Base-by-base conservation (phyloP, 2,113 vertebrate species). In the Elachura formosa region DNA sequence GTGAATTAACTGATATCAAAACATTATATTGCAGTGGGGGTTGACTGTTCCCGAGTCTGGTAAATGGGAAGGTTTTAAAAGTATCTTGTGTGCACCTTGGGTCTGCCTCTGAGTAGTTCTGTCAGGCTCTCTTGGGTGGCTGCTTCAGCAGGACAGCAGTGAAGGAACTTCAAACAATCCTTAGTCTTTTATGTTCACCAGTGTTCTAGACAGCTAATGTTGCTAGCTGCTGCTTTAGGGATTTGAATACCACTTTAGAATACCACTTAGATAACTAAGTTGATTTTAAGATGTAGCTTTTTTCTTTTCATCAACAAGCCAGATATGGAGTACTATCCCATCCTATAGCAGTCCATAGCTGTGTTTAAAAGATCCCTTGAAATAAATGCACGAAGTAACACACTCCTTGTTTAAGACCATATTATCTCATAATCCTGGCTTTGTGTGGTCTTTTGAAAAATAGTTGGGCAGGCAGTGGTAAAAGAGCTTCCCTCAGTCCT, bases 401-500 rank as follows among this genome's bases (percentile, higher is more conserved):
- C 51, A 45, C 51, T 43, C 92, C 82, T 98, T 98, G 94, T 97
- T 96, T 95, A 96, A 95, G 84, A 94, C 89, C 85, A 23, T 97
- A 95, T 98, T 98, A 98, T 98, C 96, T 98, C 38, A 58, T 98
- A 97, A 98, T 98, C 97, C 87, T 73, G 71, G 25, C 19, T 96
- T 94, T 96, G 83, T 94, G 82, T 83, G 79, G 76, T 45, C 93
- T 90, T 78, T 64, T 76, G 82, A 83, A 91, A 67, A 40, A 40
- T 94, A 94, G 93, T 95, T 97, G 98, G 96, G 93, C 95, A 96
- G 94, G 74, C 67, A 81, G 79, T 75, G 89, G 25, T 90, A 45
- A 94, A 91, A 83, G 17, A 81, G 23, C 49, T 80, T 92, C 87
- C 91, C 56, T 93, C 64, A 36, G 3, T 73, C 90, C 88, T 78